Base-by-base conservation (phyloP, 2,113 vertebrate species). In the Barnardius zonarius region DNA sequence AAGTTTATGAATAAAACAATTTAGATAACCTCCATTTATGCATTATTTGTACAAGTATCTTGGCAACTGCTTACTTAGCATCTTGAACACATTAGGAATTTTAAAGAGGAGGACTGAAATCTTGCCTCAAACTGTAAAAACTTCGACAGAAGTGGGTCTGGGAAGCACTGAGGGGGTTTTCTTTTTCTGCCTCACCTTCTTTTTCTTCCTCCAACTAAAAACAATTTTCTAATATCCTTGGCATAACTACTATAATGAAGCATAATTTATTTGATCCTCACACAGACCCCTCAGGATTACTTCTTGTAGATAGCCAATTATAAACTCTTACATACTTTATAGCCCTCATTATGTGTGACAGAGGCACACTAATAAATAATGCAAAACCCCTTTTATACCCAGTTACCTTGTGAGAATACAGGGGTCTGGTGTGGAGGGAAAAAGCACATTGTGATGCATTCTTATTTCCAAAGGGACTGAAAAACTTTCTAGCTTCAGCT, bases 341-440 rank as follows among this genome's bases (percentile, higher is more conserved):
- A 83, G 51, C 64, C 82, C 78, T 97, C 92, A 96, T 96, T 96
- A 95, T 30, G 89, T 92, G 70, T 95, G 92, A 97, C 87, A 92
- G 96, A 96, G 95, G 74, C 73, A 73, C 78, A 84, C 93, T 96
- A 92, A 97, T 97, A 97, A 97, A 97, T 96, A 97, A 97, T 91
- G 88, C 61, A 93, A 93, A 80, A 20, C 41, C 79, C 48, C 68
- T 95, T 96, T 94, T 93, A 94, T 87, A 75, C 41, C 66, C 87
- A 76, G 52, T 93, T 94, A 93, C 85, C 95, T 95, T 94, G 59
- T 87, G 91, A 96, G 86, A 96, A 95, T 79, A 92, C 70, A 8
- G 4, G 70, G 74, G 83, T 86, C 92, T 92, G 77, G 80, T 81
- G 19, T 13, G 64, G 69, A 92, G 55, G 63, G 83, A 11, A 78